A percentile compares a stretch with the other conserved stretches of the same genome.
phyloP scores from a whole-genome alignment of 2,797 vertebrate species.

The Leptodactylus fallax region DNA sequence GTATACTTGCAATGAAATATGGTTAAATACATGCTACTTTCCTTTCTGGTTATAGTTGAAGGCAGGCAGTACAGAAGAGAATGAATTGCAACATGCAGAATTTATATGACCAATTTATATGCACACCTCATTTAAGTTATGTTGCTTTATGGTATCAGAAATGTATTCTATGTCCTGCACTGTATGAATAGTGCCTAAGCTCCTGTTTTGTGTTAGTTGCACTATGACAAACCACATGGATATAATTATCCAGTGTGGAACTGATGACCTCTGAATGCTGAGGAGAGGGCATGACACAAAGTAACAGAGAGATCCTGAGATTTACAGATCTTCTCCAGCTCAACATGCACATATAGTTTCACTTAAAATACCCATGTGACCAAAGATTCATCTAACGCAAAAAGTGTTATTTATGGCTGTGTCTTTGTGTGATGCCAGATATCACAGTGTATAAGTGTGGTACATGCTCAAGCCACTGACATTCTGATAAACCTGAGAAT shows the following conservation, averaged over 20 bases:
- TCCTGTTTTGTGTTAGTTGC: conserved; percentile 61
- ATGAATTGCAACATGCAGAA: neutral
- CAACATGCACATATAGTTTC: conserved; percentile 45
- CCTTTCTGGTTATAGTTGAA: neutral
- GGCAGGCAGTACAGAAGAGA: neutral
- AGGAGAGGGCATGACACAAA: conserved; percentile 44
- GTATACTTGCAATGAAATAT: neutral
- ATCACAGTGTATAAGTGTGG: neutral
- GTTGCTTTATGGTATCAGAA: conserved; percentile 44
- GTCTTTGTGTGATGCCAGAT: neutral
- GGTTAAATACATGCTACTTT: neutral
- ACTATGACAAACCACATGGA: conserved; percentile 62
- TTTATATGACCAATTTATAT: no score
- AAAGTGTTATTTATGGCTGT: conserved; percentile 32
- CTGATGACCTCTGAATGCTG: conserved; percentile 56
- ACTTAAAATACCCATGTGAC: conserved; percentile 45
- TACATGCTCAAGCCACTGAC: conserved; percentile 21
- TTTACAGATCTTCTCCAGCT: conserved; percentile 50
- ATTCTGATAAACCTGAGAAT: conserved; percentile 19
- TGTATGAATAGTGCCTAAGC: conserved; percentile 31
- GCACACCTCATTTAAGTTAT: neutral
- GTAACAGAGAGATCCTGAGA: conserved; percentile 38
- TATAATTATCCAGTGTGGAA: conserved; percentile 60
- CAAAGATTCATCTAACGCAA: conserved; percentile 8
- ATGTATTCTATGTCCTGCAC: conserved; percentile 38